Evolutionary conservation across 1,140 invertebrate species (phyloP), one percentile per base, ranked within the genome.

Genomic region (Drosophila arizonae): DNA sequence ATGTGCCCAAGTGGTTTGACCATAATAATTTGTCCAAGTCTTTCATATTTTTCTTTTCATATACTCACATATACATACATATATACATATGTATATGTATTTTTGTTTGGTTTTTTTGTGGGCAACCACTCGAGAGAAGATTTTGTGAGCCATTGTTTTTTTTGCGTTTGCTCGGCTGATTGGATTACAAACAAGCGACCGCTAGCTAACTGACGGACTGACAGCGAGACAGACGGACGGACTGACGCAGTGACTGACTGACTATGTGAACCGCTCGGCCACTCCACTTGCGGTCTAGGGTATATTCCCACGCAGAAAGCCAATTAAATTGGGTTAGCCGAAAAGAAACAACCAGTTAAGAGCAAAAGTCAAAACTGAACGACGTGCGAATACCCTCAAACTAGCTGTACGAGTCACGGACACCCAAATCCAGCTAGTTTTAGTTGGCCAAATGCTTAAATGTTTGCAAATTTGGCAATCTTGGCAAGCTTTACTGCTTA

Each of bases 281-380:
- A 55, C 39, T 52, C 30, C 41, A 43, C 51, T 61, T 24, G 33
- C 48, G 50, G 48, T 65, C 52, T 63, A 72, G 63, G 50, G 65
- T 15, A 36, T 61, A 77, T 81, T 81, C 79, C 79, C 79, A 81
- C 79, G 79, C 79, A 77, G 66, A 73, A 73, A 55, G 74, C 51
- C 76, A 74, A 81, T 81, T 81, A 67, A 86, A 86, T 71, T 82
- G 76, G 76, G 76, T 77, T 86, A 72, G 66, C 50, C 26, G 17
- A 60, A 26, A 39, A 24, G 21, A 13, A 48, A 24, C 48, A 63
- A 68, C 17, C 51, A 63, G 66, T 26, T 46, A 46, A 17, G 43
- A 21, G n/a, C 15, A 39, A 17, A 2, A 45, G 43, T 17, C n/a
- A 46, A 17, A 46, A 46, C 15, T 46, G 43, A 46, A 46, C 43